These are phyloP conservation scores for Oreochromis aureus DNA, from an alignment of 2,113 vertebrate species.

Conservation along the genomic window DNA sequence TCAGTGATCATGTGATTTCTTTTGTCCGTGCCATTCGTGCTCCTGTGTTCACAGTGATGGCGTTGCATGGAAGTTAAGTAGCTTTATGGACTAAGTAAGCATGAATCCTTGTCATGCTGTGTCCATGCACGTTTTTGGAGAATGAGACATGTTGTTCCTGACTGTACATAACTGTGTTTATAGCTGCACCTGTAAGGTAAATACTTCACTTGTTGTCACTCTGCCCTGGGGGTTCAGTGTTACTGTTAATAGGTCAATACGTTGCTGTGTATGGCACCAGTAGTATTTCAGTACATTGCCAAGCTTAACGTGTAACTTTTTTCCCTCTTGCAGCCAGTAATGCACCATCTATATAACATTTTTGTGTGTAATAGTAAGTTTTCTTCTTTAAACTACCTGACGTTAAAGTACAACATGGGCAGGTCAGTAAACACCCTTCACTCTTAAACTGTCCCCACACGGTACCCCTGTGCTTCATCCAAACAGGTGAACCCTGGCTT, in stretches of 20 bases:
- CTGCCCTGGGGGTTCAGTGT: background rate
- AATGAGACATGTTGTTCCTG: background rate
- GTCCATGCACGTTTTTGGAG: background rate
- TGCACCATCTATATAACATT: background rate
- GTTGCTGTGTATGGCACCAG: background rate
- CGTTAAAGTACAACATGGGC: background rate
- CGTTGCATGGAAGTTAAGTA: background rate
- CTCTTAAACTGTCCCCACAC: background rate
- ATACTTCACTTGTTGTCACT: background rate
- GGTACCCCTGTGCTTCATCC: background rate
- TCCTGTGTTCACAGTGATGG: background rate
- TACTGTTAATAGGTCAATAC: background rate
- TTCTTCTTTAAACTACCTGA: background rate
- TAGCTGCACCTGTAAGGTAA: background rate
- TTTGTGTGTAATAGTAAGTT: rapidly evolving
- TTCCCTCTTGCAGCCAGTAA: background rate
- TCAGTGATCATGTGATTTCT: background rate
- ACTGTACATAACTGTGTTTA: background rate
- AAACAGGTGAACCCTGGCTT: background rate
- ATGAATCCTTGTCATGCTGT: background rate
- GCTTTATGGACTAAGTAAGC: background rate
- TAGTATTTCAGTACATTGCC: background rate
- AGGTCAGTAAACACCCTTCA: background rate
- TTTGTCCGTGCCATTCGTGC: background rate
- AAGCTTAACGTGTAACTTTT: background rate